These are phyloP conservation scores for Gisinianus flammeolus DNA, from an alignment of 2,888 invertebrate species.

Conservation along the genomic window DNA sequence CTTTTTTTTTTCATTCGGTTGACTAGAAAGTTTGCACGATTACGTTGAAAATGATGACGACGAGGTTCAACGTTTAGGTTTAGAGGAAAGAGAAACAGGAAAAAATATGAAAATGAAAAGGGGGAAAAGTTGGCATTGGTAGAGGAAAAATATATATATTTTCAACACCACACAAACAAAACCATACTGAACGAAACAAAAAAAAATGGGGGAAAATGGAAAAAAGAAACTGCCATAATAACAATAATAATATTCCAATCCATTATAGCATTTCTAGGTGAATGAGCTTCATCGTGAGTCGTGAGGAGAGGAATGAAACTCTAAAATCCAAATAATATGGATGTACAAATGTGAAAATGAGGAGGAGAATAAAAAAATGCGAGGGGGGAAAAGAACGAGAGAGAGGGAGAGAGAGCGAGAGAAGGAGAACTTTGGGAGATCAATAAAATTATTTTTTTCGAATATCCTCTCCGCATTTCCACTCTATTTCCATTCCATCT, in stretches of 20 bases:
- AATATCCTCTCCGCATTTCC: background rate
- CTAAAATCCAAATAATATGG: too few species aligned
- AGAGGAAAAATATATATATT: too few species aligned
- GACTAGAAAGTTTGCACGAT: background rate
- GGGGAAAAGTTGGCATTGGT: too few species aligned
- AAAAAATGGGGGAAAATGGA: background rate
- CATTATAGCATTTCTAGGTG: constrained; percentile 14
- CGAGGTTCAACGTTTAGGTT: too few species aligned
- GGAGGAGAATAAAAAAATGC: background rate
- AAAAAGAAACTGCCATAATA: background rate
- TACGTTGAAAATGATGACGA: too few species aligned
- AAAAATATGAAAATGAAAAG: too few species aligned
- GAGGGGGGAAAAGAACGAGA: background rate
- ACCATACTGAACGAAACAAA: background rate
- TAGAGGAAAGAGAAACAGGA: too few species aligned
- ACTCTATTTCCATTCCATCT: background rate
- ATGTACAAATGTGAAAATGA: background rate
- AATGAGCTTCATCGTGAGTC: background rate
- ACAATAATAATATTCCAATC: constrained; percentile 31
- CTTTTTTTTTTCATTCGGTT: background rate
- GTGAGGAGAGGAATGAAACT: too few species aligned
- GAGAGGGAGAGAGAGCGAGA: background rate
- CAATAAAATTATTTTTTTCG: background rate
- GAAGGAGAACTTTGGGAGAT: background rate
- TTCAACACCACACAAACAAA: too few species aligned